Base-by-base conservation (phyloP, 1,140 invertebrate genomes). In the Mizuhopecten yessoensis region DNA sequence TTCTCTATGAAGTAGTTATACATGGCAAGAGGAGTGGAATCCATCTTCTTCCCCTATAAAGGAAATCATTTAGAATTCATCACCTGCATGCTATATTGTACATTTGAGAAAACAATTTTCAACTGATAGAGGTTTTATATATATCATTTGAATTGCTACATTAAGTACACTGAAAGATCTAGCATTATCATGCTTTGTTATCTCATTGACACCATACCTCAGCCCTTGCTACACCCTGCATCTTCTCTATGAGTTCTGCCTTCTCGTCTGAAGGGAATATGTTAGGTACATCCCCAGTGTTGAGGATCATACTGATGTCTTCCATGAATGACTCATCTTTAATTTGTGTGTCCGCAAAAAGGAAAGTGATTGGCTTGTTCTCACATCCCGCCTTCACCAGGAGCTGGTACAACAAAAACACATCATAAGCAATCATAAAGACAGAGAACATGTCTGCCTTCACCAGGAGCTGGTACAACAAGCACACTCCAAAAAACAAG, bases 11-110 rank as follows among this genome's bases (percentile, higher is more conserved):
- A 97, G 94, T 94, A 97, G 94, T 97, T 97, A 93, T 97, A 97
- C 96, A 97, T 96, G 0, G 96, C 94, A 87, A 97, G 94, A 29
- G 96, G 96, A 10, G 96, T 96, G 17, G 95, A 95, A 88, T 97
- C 96, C 86, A 97, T 95, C 90, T 96, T 96, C 89, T 95, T 95
- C 20, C 97, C 98, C 98, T 98, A 96, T 75, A 93, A 39, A 39
- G n/a, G n/a, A 39, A 39, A 13, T 13, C 36, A 39, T 39, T 7
- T 7, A 13, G 13, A 13, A 39, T 39, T 13, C 13, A 13, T 39
- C 13, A 39, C 13, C 5, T 39, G 36, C 36, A 39, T 39, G 36
- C 36, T 39, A 39, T 39, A 13, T 39, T 39, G 13, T 13, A 39
- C 13, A 39, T 39, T 13, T 39, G 13, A 39, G 5, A 13, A 39